Conservation (phyloP, 1,140 invertebrate species). For the Conus betulinus region DNA sequence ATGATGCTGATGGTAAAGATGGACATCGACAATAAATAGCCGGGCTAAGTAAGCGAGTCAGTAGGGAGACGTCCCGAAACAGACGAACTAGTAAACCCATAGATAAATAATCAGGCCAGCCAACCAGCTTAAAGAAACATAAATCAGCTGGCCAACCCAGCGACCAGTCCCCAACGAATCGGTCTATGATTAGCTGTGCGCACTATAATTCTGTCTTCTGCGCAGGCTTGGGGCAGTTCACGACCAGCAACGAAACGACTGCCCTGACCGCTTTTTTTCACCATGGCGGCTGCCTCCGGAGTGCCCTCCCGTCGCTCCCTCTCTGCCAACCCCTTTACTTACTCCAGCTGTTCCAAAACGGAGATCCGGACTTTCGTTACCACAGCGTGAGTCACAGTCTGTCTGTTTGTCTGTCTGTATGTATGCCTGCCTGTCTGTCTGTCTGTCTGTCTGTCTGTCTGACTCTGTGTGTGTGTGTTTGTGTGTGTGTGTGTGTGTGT, state of each 20-base stretch:
- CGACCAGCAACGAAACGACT: background rate
- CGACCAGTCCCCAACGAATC: no score
- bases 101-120: no score
- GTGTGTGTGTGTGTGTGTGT: background rate
- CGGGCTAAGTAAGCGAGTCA: no score
- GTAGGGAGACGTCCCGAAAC: no score
- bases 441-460: background rate
- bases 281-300: slow-evolving; percentile 1
- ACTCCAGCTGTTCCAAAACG: background rate
- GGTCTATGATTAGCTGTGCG: no score
- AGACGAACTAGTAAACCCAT: no score
- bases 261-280: background rate
- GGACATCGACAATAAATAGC: no score
- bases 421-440: background rate
- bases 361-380: background rate
- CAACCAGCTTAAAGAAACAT: no score
- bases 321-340: background rate
- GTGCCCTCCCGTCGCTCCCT: background rate
- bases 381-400: background rate
- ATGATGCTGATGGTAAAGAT: no score
- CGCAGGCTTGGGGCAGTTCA: background rate
- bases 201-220: background rate
- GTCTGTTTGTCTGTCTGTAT: background rate
- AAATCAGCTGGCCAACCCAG: no score
- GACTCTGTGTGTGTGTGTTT: background rate